Base-by-base conservation (phyloP, 2,888 invertebrate genomes). In the Drosophila austrosaltans region DNA sequence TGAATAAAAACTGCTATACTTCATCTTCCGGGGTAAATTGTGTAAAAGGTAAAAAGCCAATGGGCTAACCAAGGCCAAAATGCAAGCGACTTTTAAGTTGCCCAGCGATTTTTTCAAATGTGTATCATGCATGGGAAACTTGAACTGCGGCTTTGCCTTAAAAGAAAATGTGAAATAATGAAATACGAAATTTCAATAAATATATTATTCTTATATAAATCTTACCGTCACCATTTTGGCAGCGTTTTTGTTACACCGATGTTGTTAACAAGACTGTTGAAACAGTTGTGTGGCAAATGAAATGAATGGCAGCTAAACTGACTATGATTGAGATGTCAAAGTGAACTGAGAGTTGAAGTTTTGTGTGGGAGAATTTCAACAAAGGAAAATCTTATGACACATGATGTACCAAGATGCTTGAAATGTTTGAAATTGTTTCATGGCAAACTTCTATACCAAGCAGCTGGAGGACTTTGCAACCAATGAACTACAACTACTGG, bases 81-180 rank as follows among this genome's bases (percentile, higher is more conserved):
- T 0, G 2, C 67, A 61, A 4, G 89, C 89, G 1, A 39, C 54
- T 32, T 32, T 71, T n/a, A 89, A 0, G 20, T 63, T 67, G 0
- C 44, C 6, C 39, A 87, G 0, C 0, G 56, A 12, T 16, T 84
- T 64, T 0, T 63, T 57, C 0, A 76, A 16, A 44, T 79, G 83
- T 0, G 28, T 7, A 28, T 73, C 60, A 12, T 80, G 82, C 22
- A 87, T 73, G 6, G 90, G 87, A 66, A 89, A 88, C 65, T 82
- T 75, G 10, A 81, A 63, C 12, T 48, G 69, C 1, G 65, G 60
- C 65, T 72, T n/a, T 42, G 7, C n/a, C 7, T 40, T 2, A 2
- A n/a, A 1, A 22, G 12, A 40, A 7, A 7, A 10, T 8, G 20
- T 16, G 12, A 10, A 28, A 28, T 28, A 28, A 28, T 3, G 2